Evolutionary conservation across 2,113 vertebrate species (phyloP).

Genomic region (Cebus imitator): DNA sequence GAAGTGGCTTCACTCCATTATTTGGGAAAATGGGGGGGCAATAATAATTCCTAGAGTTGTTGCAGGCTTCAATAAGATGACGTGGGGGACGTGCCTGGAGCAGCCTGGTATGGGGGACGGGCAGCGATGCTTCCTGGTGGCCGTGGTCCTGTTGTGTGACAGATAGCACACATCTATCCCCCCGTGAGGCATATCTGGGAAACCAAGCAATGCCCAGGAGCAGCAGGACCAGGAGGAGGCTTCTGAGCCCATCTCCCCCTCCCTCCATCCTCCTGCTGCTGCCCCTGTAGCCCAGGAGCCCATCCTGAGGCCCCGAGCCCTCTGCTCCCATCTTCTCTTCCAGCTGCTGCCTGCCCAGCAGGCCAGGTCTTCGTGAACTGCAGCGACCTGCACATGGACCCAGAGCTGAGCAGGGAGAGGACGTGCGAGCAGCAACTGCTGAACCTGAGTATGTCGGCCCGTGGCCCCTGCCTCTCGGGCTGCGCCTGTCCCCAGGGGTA

Average conservation of each 20-base stretch:
- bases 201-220: background rate
- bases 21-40: background rate
- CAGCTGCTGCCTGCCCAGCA: constrained; percentile 87
- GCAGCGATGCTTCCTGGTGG: background rate
- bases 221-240: background rate
- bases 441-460: constrained; percentile 90
- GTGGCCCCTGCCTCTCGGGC: constrained; percentile 91
- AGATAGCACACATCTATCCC: too few relatives aligned
- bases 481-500: constrained; percentile 93
- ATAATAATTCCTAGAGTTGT: background rate
- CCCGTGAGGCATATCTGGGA: background rate
- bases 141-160: background rate
- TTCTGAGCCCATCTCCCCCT: background rate
- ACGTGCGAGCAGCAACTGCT: constrained; percentile 95
- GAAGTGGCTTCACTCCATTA: background rate
- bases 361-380: constrained; percentile 94
- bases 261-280: background rate
- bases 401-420: constrained; percentile 85
- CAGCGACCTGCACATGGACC: constrained; percentile 79
- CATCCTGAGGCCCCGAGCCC: background rate
- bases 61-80: background rate
- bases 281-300: background rate
- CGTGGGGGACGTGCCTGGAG: rapidly evolving
- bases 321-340: background rate
- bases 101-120: too few relatives aligned